Base-by-base conservation (phyloP, 2,113 vertebrate genomes). In the Peromyscus leucopus region DNA sequence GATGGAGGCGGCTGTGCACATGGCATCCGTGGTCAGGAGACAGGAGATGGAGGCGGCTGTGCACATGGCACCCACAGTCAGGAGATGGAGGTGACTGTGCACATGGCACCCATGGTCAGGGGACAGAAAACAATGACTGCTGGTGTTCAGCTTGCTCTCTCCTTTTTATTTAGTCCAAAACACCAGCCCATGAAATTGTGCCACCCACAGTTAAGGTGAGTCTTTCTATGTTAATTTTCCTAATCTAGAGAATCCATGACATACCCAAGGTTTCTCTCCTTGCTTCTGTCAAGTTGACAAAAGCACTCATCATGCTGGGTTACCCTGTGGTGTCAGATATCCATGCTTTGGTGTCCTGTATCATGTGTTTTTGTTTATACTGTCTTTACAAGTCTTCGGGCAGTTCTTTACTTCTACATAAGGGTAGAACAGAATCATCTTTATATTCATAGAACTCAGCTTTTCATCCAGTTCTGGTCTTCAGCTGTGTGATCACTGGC, bases 261-360 rank as follows among this genome's bases (percentile, higher is more conserved):
- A 59, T 16, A 17, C 33, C 11, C 36, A 83, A 59, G 19, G 5
- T 24, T 82, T 83, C 36, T n/a, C 21, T 61, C 55, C 55, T 61
- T 83, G 55, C 5, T 83, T 5, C 80, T 83, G 22, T 83, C 55
- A 61, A 39, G 21, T 7, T 83, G 80, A 83, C 80, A 59, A 7
- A 15, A 7, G 7, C 36, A 24, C 3, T 59, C 36, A 57, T 82
- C 33, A 59, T 21, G 22, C 11, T 33, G 39, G 5, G 80, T 15
- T 1, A 4, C 5, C 0, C 5, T 0, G 0, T 15, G 48, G 26
- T 13, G 1, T 21, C 7, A 15, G 42, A 28, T 55, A 4, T 22
- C 5, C 2, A 3, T 2, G 8, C 3, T 12, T n/a, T 10, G 67
- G 69, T 31, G 26, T 39, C 5, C 0, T 28, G 0, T 0, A 22